Conservation (phyloP, 2,797 vertebrate species). For the Cynopterus sphinx region DNA sequence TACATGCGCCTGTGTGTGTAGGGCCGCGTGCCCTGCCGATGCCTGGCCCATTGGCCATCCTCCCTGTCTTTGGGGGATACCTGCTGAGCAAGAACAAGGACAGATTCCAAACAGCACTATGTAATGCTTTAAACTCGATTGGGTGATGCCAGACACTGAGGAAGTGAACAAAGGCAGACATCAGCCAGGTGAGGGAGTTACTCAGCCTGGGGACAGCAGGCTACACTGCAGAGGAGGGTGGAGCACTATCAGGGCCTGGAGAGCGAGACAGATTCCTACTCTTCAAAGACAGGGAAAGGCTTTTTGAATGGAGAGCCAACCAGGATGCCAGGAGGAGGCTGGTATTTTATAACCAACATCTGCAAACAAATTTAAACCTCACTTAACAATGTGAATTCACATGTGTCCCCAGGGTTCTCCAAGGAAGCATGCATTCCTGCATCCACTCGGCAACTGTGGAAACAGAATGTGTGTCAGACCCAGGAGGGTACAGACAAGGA, state of each 20-base stretch:
- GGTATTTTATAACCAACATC: neutral
- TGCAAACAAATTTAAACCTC: neutral
- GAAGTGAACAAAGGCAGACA: neutral
- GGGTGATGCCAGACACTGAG: neutral
- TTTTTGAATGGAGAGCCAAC: neutral
- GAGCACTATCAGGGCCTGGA: accelerated
- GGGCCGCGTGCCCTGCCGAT: accelerated
- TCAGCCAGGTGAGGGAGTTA: neutral
- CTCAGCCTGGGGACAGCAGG: neutral
- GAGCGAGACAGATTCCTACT: accelerated
- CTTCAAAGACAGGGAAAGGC: neutral
- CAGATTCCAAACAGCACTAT: neutral
- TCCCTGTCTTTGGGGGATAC: accelerated
- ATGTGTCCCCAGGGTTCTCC: accelerated
- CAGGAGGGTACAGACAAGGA: neutral
- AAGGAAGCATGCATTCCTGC: accelerated
- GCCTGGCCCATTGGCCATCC: neutral
- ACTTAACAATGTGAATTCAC: accelerated
- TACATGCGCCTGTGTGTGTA: accelerated
- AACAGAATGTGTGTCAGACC: neutral
- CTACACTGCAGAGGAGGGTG: neutral
- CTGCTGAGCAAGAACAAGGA: neutral
- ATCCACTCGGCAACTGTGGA: accelerated
- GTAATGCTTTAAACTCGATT: neutral
- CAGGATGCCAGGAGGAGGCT: neutral